Evolutionary conservation across 2,797 vertebrate genomes (phyloP).

Genomic region (Cephalopachus bancanus): DNA sequence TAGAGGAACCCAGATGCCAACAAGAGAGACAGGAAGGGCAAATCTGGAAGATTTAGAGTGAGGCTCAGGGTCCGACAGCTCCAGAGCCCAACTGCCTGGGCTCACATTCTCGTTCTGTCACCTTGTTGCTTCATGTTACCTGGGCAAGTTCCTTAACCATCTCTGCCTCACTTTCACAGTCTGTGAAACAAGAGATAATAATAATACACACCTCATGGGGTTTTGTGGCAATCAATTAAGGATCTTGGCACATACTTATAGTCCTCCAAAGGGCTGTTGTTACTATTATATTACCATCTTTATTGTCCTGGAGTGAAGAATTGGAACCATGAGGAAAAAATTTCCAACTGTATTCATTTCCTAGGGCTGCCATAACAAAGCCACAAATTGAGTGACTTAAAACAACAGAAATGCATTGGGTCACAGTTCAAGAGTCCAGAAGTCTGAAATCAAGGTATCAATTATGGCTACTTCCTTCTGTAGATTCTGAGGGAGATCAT

Average conservation of each 20-base stretch:
- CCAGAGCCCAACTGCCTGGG: background rate
- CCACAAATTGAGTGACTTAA: background rate
- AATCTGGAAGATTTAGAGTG: background rate
- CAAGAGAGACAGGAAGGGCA: background rate
- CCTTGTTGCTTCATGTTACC: background rate
- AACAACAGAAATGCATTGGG: background rate
- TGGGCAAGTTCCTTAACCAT: background rate
- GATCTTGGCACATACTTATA: conserved; percentile 28
- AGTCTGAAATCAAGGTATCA: background rate
- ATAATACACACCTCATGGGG: background rate
- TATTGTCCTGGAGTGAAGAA: conserved; percentile 23
- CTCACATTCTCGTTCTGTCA: background rate
- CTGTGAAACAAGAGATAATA: background rate
- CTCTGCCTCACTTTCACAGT: background rate
- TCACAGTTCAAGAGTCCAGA: background rate
- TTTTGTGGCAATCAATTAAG: conserved; percentile 40
- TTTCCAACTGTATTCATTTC: conserved; percentile 8
- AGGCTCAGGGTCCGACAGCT: background rate
- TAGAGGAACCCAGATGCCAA: background rate
- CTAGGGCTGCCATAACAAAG: background rate
- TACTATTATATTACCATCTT: conserved; percentile 42
- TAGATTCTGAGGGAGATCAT: background rate
- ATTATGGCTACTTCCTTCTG: background rate
- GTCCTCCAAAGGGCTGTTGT: conserved; percentile 20
- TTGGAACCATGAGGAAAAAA: background rate